Evolutionary conservation across 2,113 vertebrate species (phyloP), one percentile per base, ranked within the genome.

Genomic region (Sylvicapra grimmia): DNA sequence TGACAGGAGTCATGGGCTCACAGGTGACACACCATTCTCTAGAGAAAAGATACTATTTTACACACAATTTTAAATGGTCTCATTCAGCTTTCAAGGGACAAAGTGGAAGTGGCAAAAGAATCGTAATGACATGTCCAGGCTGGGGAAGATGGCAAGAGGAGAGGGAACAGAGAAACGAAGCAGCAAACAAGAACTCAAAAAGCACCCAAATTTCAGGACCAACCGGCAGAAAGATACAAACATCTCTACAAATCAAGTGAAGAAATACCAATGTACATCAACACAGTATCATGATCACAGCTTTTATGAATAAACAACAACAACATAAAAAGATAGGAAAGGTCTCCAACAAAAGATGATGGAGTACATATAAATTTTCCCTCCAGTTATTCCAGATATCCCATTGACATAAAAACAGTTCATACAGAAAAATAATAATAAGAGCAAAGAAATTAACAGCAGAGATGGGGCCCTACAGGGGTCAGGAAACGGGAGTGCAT

Each of bases 141-240:
- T 89, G 6, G 15, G 44, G 19, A 53, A 82, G 19, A 53, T 59
- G 77, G 93, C 51, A 88, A 86, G 4, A 80, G 80, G 58, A 58
- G 9, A 63, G 1, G 31, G 93, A 96, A 80, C 27, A 56, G 51
- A 83, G 83, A 96, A 92, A 94, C 5, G 87, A 77, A 63, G 33
- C 92, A 14, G 63, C 40, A 94, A 72, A 89, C 33, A 93, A 95
- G 58, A 93, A 93, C 65, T 91, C 83, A 93, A 61, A 77, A 96
- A 77, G 25, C 59, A 25, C 31, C 90, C n/a, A 79, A 53, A 27
- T 40, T 86, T 94, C 44, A 88, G 47, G 47, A 63, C 16, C 13
- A 93, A 86, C 5, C n/a, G 23, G 40, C 31, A 82, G n/a, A 56
- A 90, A 95, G 68, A 83, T 1, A 92, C 40, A 94, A 56, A 89